Percentiles rank a stretch among this genome's conserved stretches.
phyloP scores from a whole-genome alignment of 1,140 invertebrate genomes.

The Papilio aristodemus region DNA sequence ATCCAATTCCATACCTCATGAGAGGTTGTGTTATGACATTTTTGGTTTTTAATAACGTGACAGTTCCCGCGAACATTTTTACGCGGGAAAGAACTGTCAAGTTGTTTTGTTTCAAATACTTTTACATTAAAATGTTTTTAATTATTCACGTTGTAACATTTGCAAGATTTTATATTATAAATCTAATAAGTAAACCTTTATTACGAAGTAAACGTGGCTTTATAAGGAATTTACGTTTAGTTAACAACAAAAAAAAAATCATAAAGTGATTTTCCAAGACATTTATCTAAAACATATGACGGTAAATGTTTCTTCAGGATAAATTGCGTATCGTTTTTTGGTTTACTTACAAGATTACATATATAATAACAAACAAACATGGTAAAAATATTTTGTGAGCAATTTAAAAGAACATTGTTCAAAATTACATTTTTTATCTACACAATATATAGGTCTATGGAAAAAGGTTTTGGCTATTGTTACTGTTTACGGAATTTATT shows the following conservation, averaged over 20 bases:
- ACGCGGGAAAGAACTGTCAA: constrained; percentile 13
- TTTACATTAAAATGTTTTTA: background rate
- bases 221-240: too few species aligned
- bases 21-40: background rate
- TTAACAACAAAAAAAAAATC: background rate
- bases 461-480: background rate
- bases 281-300: background rate
- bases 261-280: background rate
- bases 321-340: background rate
- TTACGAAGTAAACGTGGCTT: background rate
- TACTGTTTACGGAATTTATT: background rate
- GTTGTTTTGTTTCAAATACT: constrained; percentile 13
- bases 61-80: background rate
- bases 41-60: constrained; percentile 5
- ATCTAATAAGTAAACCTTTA: constrained; percentile 28
- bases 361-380: background rate
- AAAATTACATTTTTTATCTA: constrained; percentile 9
- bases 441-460: background rate
- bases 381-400: constrained; percentile 5
- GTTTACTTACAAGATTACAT: constrained; percentile 23
- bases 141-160: background rate
- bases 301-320: background rate
- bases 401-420: background rate
- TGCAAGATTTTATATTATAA: background rate
- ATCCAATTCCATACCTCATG: constrained; percentile 5